Evolutionary conservation across 2,888 invertebrate genomes (phyloP).

Genomic region (Lasioglossum lativentre): DNA sequence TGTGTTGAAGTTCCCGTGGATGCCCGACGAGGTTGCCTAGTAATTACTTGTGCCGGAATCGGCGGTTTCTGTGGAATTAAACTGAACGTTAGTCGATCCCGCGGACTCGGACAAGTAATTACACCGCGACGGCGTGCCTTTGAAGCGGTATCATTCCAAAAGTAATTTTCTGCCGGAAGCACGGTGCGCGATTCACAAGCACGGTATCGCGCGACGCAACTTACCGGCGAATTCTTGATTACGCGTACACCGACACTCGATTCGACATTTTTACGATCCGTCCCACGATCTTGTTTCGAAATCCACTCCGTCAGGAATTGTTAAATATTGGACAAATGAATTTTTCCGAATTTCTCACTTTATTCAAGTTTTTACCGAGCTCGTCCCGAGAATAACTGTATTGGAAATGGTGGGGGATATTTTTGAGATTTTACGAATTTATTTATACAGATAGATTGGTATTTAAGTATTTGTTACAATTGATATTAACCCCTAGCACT

Average conservation of each 20-base stretch:
- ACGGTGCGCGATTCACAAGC: background rate
- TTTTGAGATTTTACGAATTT: too few species aligned
- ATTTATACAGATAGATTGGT: too few species aligned
- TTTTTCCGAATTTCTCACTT: too few species aligned
- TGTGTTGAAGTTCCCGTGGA: background rate
- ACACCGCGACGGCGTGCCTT: background rate
- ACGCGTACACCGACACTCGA: background rate
- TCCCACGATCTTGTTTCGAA: too few species aligned
- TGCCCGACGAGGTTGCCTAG: background rate
- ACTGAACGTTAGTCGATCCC: conserved; percentile 21
- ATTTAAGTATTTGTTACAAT: too few species aligned
- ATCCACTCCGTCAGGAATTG: background rate
- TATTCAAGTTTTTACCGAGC: too few species aligned
- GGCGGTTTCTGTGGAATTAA: conserved; percentile 19
- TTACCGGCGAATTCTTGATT: background rate
- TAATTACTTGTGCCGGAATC: background rate
- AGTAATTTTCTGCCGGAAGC: background rate
- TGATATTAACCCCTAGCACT: too few species aligned
- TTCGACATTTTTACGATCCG: background rate
- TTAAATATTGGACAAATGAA: background rate
- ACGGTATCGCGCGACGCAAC: background rate
- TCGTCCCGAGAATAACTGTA: too few species aligned
- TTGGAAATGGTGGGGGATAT: too few species aligned
- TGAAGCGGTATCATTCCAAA: background rate
- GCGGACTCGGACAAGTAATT: conserved; percentile 23